Evolutionary conservation across 1,140 invertebrate genomes (phyloP).

Genomic region (Metopolophium dirhodum): DNA sequence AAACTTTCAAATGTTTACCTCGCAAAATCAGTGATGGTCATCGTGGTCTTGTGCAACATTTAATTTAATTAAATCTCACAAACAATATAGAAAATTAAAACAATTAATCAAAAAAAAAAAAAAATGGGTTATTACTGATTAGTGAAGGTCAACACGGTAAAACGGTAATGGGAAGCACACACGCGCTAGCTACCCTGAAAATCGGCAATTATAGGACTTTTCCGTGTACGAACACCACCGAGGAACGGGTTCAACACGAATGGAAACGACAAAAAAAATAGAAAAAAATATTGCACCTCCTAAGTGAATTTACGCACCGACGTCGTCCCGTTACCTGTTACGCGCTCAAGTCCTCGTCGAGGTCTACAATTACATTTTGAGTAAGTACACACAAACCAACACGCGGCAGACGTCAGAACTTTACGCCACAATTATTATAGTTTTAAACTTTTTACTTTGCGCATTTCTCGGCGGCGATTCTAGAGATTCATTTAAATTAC

Average conservation of each 20-base stretch:
- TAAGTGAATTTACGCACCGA: background rate
- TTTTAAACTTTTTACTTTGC: slow-evolving; percentile 15
- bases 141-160: background rate
- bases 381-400: background rate
- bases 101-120: background rate
- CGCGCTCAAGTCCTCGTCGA: background rate
- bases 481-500: background rate
- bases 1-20: background rate
- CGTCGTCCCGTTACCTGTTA: background rate
- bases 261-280: background rate
- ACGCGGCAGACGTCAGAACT: background rate
- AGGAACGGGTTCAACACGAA: background rate
- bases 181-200: background rate
- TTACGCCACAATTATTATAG: background rate
- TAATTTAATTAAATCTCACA: background rate
- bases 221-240: background rate
- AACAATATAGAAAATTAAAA: background rate
- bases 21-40: background rate
- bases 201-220: background rate
- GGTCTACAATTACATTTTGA: slow-evolving; percentile 15
- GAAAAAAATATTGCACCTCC: background rate
- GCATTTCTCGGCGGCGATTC: background rate
- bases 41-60: background rate
- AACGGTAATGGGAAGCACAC: background rate
- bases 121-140: background rate